Conservation (phyloP, 2,888 invertebrate species). For the Macrophya annulata region DNA sequence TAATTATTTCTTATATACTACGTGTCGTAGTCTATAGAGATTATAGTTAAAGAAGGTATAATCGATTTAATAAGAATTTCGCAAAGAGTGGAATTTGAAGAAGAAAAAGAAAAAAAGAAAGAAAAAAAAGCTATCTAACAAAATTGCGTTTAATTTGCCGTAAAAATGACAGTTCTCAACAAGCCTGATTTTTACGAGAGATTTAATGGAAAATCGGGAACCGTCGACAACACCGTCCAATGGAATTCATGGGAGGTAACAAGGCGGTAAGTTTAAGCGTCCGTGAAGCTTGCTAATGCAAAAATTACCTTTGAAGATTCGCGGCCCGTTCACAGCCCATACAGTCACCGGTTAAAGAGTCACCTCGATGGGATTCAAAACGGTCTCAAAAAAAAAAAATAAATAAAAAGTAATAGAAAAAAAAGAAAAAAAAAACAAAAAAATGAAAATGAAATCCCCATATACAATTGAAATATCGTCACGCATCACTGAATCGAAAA, state of each 20-base stretch:
- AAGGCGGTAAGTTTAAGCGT: constrained; percentile 50
- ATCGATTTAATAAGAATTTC: background rate
- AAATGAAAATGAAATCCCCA: too few relatives aligned
- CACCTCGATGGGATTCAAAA: constrained; percentile 21
- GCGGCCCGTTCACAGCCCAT: constrained; percentile 12
- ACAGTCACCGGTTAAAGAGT: constrained; percentile 37
- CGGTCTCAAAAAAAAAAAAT: background rate
- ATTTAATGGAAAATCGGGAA: constrained; percentile 45
- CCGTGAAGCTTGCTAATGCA: constrained; percentile 52
- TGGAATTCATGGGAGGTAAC: constrained; percentile 52
- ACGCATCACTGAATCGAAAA: too few relatives aligned
- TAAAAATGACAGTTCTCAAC: constrained; percentile 46
- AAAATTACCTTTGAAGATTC: constrained; percentile 54
- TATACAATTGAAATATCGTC: too few relatives aligned
- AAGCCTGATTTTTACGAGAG: constrained; percentile 37
- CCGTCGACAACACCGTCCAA: constrained; percentile 44
- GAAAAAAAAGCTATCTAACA: background rate
- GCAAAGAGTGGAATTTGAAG: background rate
- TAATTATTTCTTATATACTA: too few relatives aligned
- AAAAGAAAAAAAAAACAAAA: too few relatives aligned
- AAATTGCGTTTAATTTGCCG: constrained; percentile 41
- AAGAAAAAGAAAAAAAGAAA: background rate
- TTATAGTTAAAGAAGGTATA: background rate
- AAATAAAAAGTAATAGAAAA: too few relatives aligned
- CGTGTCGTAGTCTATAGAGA: background rate